These are phyloP conservation scores for Polyodon spathula DNA, from an alignment of 2,113 vertebrate genomes.

Conservation along the genomic window DNA sequence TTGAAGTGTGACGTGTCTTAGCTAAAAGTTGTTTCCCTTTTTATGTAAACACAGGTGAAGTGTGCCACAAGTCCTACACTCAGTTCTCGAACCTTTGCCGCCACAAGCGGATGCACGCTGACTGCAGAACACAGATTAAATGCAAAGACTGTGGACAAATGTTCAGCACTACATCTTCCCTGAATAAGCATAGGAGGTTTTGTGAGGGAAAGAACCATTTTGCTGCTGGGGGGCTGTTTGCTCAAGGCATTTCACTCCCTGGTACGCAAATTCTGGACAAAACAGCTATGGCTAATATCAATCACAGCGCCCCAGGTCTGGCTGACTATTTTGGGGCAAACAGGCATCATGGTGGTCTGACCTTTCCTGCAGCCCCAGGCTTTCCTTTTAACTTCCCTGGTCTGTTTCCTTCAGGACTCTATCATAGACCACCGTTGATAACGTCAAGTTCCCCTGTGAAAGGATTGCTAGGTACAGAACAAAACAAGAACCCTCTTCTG, in stretches of 20 bases:
- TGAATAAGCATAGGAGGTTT: slow-evolving; percentile 98
- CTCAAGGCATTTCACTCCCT: slow-evolving; percentile 88
- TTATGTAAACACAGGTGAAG: slow-evolving; percentile 75
- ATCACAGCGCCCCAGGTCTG: slow-evolving; percentile 83
- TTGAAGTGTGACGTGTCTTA: not conserved
- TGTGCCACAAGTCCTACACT: slow-evolving; percentile 99
- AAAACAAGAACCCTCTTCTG: slow-evolving; percentile 82
- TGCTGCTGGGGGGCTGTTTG: slow-evolving; percentile 93
- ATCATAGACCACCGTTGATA: slow-evolving; percentile 90
- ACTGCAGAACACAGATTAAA: slow-evolving; percentile 98
- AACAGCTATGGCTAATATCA: slow-evolving; percentile 81
- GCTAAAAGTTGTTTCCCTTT: not conserved
- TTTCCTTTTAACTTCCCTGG: slow-evolving; percentile 98
- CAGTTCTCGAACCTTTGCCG: slow-evolving; percentile 99
- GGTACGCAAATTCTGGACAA: slow-evolving; percentile 89
- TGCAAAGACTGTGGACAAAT: slow-evolving; percentile 98
- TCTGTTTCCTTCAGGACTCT: slow-evolving; percentile 94
- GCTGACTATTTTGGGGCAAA: slow-evolving; percentile 97
- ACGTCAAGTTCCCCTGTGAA: slow-evolving; percentile 82
- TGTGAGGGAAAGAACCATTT: slow-evolving; percentile 98
- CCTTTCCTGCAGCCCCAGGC: slow-evolving; percentile 87
- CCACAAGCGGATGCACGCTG: slow-evolving; percentile 98
- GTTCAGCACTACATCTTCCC: slow-evolving; percentile 98
- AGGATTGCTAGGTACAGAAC: slow-evolving; percentile 73
- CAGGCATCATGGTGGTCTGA: slow-evolving; percentile 88